These are phyloP conservation scores for Hipposideros armiger DNA, from an alignment of 2,113 vertebrate genomes.

Conservation along the genomic window DNA sequence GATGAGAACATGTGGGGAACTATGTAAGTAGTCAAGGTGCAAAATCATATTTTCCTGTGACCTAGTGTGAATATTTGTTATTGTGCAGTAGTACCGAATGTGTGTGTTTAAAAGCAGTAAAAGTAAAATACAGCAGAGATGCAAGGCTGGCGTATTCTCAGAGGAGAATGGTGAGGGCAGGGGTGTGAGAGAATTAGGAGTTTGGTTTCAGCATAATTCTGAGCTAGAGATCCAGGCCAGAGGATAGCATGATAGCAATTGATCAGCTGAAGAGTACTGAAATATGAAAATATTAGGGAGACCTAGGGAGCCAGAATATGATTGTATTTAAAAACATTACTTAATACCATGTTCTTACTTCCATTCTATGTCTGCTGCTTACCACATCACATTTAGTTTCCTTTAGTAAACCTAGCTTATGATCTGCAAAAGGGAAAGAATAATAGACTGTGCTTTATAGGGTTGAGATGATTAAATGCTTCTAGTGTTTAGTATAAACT, in stretches of 20 bases:
- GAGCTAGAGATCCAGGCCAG: neutral
- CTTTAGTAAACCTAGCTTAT: neutral
- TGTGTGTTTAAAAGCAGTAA: no score
- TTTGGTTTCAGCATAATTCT: neutral
- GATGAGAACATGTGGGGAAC: no score
- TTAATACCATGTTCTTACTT: neutral
- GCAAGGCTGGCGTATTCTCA: no score
- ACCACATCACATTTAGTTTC: neutral
- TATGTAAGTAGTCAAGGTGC: no score
- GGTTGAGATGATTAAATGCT: neutral
- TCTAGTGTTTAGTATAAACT: neutral
- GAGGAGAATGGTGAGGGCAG: no score
- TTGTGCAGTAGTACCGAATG: no score
- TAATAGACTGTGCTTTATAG: neutral
- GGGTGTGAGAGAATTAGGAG: neutral
- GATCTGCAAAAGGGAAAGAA: neutral
- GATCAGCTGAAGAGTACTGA: neutral
- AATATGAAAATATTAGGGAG: neutral
- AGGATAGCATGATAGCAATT: neutral
- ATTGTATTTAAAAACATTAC: neutral
- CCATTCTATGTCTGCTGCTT: neutral
- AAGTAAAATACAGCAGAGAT: no score
- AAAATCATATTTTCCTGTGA: no score
- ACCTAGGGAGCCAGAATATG: neutral
- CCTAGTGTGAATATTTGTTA: no score